Evolutionary conservation across 2,888 invertebrate species (phyloP), one percentile per base, ranked within the genome.

Genomic region (Entomobrya multifasciata): DNA sequence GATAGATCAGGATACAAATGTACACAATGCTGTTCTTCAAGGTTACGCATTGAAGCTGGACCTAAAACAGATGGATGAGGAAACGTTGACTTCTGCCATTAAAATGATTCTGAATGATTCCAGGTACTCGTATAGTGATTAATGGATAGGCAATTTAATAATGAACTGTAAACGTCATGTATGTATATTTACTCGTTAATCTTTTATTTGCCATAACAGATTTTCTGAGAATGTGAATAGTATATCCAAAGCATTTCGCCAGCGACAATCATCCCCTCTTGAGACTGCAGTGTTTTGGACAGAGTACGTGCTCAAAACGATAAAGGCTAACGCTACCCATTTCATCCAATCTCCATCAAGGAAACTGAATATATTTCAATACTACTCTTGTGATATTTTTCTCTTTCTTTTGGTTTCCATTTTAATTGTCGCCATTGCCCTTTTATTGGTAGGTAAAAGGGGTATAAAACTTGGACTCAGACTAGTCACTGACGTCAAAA

Each of bases 11-110:
- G 91, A 93, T 93, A 91, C 94, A 20, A 95, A 95, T 91, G 93
- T 94, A n/a, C 92, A 92, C 22, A 93, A 94, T 0, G 93, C 94
- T 92, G 92, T 92, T 67, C 93, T 93, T 87, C 92, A 93, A 20
- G 94, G 94, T 0, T 93, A 94, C 15, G 94, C 94, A 0, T 91
- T 93, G 36, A 93, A 93, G 4, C 89, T 94, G 17, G 91, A 92
- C 81, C 93, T 92, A 87, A 90, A 92, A 3, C 92, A 93, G 36
- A 92, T 94, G 30, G 93, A 92, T 78, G 94, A 94, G 91, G 91
- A 93, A 84, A 92, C 88, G 1, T 76, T 88, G 49, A 49, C 13
- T 8, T 3, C 44, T 11, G 1, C 80, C 1, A 76, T 88, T 36
- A 22, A 57, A 5, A 8, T 25, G 10, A 30, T 88, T 17, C 22